These are phyloP conservation scores for Heteromurus nitidus DNA, from an alignment of 2,888 invertebrate species.

Conservation along the genomic window DNA sequence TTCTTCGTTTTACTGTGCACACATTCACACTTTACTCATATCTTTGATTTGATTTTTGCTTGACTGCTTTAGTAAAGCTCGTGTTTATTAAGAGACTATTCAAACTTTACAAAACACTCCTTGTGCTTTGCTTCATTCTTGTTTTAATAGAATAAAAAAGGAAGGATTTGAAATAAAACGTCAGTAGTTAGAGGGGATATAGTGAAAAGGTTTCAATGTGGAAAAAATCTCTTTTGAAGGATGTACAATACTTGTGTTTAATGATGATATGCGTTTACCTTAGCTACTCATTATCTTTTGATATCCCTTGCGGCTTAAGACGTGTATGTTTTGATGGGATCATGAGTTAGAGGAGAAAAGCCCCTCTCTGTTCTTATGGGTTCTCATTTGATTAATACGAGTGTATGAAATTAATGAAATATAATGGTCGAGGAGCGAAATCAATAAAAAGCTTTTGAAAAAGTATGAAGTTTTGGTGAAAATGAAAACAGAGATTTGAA, in stretches of 20 bases:
- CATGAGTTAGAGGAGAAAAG: no score
- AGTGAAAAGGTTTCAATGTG: slow-evolving; percentile 9
- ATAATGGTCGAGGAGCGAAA: no score
- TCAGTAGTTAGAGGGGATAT: neutral
- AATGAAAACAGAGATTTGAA: no score
- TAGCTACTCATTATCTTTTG: slow-evolving; percentile 66
- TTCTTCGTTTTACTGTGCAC: slow-evolving; percentile 30
- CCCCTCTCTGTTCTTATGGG: no score
- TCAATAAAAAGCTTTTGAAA: no score
- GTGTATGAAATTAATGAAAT: no score
- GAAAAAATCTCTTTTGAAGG: slow-evolving; percentile 19
- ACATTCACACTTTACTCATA: no score
- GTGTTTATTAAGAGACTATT: slow-evolving; percentile 32
- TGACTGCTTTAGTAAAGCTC: no score
- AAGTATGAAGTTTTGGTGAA: no score
- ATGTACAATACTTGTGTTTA: slow-evolving; percentile 59
- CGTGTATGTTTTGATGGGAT: slow-evolving; percentile 8
- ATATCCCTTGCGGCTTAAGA: slow-evolving; percentile 63
- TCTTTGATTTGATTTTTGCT: no score
- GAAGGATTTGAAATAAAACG: neutral
- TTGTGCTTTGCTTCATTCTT: neutral
- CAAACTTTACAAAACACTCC: slow-evolving; percentile 15
- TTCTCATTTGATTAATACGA: neutral
- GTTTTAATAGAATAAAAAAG: slow-evolving; percentile 11
- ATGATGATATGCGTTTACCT: slow-evolving; percentile 65